These are phyloP conservation scores for Tadarida brasiliensis DNA, from an alignment of 2,797 vertebrate genomes.

Conservation along the genomic window DNA sequence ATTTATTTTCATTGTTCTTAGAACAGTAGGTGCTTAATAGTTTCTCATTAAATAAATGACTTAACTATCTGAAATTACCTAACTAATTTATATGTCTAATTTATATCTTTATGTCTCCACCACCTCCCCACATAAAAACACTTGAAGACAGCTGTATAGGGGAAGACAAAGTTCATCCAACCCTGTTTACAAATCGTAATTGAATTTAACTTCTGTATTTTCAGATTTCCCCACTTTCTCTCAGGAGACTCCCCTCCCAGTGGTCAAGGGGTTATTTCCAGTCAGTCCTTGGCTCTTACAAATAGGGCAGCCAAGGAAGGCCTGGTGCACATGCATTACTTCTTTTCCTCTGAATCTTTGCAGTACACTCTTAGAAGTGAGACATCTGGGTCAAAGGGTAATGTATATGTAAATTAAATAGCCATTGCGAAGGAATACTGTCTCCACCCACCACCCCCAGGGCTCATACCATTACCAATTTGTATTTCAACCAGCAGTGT, in stretches of 20 bases:
- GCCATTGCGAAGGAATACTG: neutral
- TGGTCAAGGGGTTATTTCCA: neutral
- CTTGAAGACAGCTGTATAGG: neutral
- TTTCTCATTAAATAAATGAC: neutral
- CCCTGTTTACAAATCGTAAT: neutral
- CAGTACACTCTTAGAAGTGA: neutral
- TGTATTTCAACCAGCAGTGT: neutral
- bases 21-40: neutral
- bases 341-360: neutral
- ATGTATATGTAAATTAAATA: neutral
- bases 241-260: neutral
- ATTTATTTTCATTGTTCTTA: neutral
- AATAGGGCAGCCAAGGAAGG: no score
- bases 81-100: neutral
- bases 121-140: neutral
- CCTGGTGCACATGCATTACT: neutral
- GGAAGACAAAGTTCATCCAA: neutral
- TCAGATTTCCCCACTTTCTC: neutral
- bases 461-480: neutral
- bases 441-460: neutral
- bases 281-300: neutral
- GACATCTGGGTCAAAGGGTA: neutral
- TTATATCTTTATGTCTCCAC: neutral
- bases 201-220: conserved; percentile 32
- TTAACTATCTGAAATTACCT: neutral